A percentile compares a stretch with the other conserved stretches of the same genome.
Conservation (phyloP, 1,140 invertebrate genomes). For the Drosophila mauritiana region DNA sequence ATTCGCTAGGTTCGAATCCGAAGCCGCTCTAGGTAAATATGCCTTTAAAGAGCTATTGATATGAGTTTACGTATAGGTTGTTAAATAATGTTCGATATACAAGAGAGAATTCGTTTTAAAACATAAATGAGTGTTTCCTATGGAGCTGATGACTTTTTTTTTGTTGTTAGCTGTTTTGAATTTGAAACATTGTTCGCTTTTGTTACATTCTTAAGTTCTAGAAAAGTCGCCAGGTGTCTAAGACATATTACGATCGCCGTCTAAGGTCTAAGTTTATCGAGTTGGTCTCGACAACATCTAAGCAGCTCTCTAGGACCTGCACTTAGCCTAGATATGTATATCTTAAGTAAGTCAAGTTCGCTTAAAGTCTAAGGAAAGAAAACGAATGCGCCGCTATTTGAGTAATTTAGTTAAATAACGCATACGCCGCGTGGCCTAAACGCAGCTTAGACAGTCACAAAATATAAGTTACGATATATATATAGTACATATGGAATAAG, state of each 20-base stretch:
- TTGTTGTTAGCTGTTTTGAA: background rate
- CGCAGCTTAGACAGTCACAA: slow-evolving; percentile 53
- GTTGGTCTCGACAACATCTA: slow-evolving; percentile 47
- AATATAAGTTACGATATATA: slow-evolving; percentile 46
- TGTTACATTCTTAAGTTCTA: slow-evolving; percentile 42
- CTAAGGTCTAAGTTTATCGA: slow-evolving; percentile 41
- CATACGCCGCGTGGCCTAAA: slow-evolving; percentile 64
- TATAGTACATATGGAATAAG: slow-evolving; percentile 40
- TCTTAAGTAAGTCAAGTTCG: slow-evolving; percentile 55
- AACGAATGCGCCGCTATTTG: slow-evolving; percentile 47
- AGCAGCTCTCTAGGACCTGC: slow-evolving; percentile 73
- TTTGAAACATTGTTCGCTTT: slow-evolving; percentile 20
- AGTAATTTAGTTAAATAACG: slow-evolving; percentile 57
- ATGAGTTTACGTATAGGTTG: slow-evolving; percentile 52
- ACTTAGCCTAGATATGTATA: slow-evolving; percentile 58
- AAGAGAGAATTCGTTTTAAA: slow-evolving; percentile 29
- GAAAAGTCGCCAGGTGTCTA: slow-evolving; percentile 42
- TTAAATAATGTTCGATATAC: slow-evolving; percentile 38
- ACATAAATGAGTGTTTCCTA: slow-evolving; percentile 33
- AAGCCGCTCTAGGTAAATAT: slow-evolving; percentile 43
- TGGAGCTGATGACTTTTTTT: slow-evolving; percentile 24
- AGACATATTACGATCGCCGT: slow-evolving; percentile 47
- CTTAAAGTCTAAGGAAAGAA: slow-evolving; percentile 65
- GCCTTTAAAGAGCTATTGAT: slow-evolving; percentile 68
- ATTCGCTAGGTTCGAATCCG: slow-evolving; percentile 51